Conservation (phyloP, 2,797 vertebrate species). For the Oreonectes daqikongensis region DNA sequence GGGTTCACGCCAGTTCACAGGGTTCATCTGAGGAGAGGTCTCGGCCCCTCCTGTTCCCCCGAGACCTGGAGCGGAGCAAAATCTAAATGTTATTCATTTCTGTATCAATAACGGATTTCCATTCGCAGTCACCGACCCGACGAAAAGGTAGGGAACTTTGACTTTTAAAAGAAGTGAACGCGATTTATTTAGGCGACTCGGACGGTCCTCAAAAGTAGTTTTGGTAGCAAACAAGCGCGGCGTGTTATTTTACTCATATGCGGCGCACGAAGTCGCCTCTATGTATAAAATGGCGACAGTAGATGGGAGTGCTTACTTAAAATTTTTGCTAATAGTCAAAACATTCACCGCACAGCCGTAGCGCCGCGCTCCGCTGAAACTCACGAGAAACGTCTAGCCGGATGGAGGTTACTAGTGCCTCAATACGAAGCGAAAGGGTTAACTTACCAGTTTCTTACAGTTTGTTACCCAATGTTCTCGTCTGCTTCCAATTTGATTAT, state of each 20-base stretch:
- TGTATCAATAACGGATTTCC: constrained; percentile 77
- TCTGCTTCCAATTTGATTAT: constrained; percentile 61
- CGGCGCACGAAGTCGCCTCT: constrained; percentile 78
- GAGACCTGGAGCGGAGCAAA: constrained; percentile 76
- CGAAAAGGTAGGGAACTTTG: constrained; percentile 68
- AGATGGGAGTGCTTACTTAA: constrained; percentile 71
- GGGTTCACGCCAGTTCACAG: constrained; percentile 80
- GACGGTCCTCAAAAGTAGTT: constrained; percentile 54
- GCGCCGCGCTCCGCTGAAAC: constrained; percentile 33
- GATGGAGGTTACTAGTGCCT: constrained; percentile 59
- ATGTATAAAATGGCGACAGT: constrained; percentile 87
- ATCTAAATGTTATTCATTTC: constrained; percentile 77
- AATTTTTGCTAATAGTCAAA: constrained; percentile 61
- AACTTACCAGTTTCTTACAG: constrained; percentile 77
- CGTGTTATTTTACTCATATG: constrained; percentile 72
- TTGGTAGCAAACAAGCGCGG: constrained; percentile 43
- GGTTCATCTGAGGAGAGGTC: constrained; percentile 81
- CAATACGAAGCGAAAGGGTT: constrained; percentile 72
- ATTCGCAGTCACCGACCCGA: constrained; percentile 66
- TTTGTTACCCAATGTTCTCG: constrained; percentile 64
- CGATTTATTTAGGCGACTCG: constrained; percentile 65
- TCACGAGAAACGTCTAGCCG: constrained; percentile 40
- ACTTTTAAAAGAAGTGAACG: constrained; percentile 62
- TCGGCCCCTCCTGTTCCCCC: constrained; percentile 75
- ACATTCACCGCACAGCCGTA: constrained; percentile 1